phyloP scores from a whole-genome alignment of 1,140 invertebrate species.

The Cataglyphis hispanica region DNA sequence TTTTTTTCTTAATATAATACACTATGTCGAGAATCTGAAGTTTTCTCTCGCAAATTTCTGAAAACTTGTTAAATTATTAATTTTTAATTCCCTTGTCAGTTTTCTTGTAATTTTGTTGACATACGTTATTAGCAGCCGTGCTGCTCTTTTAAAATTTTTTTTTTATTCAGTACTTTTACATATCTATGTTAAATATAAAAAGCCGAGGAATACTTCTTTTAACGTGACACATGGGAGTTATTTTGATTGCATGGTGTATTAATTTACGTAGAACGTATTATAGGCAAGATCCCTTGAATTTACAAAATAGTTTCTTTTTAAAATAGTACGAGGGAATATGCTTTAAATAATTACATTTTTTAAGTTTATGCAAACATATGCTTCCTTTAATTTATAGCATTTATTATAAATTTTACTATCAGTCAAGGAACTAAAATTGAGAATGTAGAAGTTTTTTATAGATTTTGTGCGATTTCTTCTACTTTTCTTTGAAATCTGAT shows the following conservation, averaged over 20 bases:
- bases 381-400: neutral
- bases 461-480: slow-evolving; percentile 29
- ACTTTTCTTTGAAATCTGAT: slow-evolving; percentile 56
- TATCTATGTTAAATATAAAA: neutral
- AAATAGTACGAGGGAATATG: neutral
- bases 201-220: neutral
- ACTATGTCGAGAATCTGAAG: neutral
- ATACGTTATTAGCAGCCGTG: neutral
- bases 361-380: neutral
- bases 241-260: neutral
- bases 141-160: neutral
- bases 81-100: slow-evolving; percentile 13
- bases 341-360: neutral
- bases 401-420: slow-evolving; percentile 18
- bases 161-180: slow-evolving; percentile 17
- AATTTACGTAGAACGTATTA: slow-evolving; percentile 5
- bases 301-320: neutral
- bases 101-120: slow-evolving; percentile 3
- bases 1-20: neutral
- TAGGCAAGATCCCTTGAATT: neutral
- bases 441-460: neutral
- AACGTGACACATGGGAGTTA: slow-evolving; percentile 13
- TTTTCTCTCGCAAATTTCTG: neutral
- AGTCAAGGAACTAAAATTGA: neutral
- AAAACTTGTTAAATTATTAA: slow-evolving; percentile 25